phyloP scores from a whole-genome alignment of 1,140 invertebrate genomes.

The Drosophila grimshawi region DNA sequence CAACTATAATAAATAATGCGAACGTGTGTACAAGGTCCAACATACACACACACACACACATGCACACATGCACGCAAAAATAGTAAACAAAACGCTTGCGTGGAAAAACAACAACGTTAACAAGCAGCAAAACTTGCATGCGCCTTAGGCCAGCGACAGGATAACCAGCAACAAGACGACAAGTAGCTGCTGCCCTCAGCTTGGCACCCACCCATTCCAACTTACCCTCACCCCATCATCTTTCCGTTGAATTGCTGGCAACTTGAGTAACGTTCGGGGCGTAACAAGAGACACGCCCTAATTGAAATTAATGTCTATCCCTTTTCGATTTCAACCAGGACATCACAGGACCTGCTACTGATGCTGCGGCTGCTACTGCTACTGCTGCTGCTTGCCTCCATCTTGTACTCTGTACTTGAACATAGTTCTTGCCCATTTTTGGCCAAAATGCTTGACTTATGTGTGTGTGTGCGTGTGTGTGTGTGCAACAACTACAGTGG shows the following conservation, averaged over 20 bases:
- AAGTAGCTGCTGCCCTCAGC: conserved; percentile 20
- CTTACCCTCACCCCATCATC: background rate
- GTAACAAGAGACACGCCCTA: conserved; percentile 57
- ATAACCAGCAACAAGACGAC: conserved; percentile 31
- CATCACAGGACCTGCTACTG: background rate
- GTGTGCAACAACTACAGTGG: conserved; percentile 13
- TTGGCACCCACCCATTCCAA: background rate
- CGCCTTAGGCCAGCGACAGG: conserved; percentile 26
- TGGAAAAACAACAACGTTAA: conserved; percentile 52
- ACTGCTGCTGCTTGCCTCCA: background rate
- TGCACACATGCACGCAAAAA: conserved; percentile 57
- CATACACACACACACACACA: conserved; percentile 55
- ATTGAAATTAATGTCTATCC: conserved; percentile 81
- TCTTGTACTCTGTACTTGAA: conserved; percentile 35
- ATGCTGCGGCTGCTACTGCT: background rate
- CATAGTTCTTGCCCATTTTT: conserved; percentile 42
- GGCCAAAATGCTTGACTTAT: conserved; percentile 50
- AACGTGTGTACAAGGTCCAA: conserved; percentile 17
- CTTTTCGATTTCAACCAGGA: conserved; percentile 62
- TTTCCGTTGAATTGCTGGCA: conserved; percentile 6
- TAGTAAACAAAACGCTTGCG: conserved; percentile 59
- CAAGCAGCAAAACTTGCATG: conserved; percentile 36
- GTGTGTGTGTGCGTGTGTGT: background rate
- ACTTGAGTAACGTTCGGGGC: conserved; percentile 52
- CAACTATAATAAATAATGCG: conserved; percentile 80